Base-by-base conservation (phyloP, 1,140 invertebrate genomes). In the Caenorhabditis briggsae region DNA sequence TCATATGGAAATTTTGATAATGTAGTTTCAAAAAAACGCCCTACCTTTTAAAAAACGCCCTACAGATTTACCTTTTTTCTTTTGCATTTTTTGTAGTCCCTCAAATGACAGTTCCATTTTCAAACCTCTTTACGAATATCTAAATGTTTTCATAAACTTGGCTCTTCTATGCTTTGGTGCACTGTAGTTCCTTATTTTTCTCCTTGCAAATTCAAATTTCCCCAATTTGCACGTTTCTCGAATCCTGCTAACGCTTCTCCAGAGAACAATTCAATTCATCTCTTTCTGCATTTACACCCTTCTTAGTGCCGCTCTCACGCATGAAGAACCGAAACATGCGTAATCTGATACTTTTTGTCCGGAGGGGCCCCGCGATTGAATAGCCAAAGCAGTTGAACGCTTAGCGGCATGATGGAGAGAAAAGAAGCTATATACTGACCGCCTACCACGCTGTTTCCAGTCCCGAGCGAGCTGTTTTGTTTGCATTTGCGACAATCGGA, bases 311-410 rank as follows among this genome's bases (percentile, higher is more conserved):
- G 46, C 70, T 78, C 70, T 78, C 70, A 78, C 70, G 70, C 70
- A 78, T 50, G 70, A 78, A 78, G 48, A 46, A 50, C 46, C 70
- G 70, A 78, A 78, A 78, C 70, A 78, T 78, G 70, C 70, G 70
- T 78, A 78, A 78, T 78, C 70, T 78, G 70, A 78, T 78, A 78
- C 70, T 78, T 78, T 78, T 46, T 78, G 20, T 12, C 70, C 70
- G 33, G 33, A 33, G 33, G 33, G 33, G 33, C 33, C 33, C 33
- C 33, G 33, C 33, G 70, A 78, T 78, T 78, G 70, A 78, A 78
- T 78, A 53, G 70, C 64, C 33, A 33, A 33, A 33, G 33, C 33
- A 33, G 33, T 33, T 16, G 64, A 70, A 70, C 64, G 64, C 64
- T 70, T 70, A 70, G 64, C 64, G 64, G 64, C 64, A 70, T 70